Conservation (phyloP, 2,113 vertebrate genomes). For the Apistogramma diplotaenia region DNA sequence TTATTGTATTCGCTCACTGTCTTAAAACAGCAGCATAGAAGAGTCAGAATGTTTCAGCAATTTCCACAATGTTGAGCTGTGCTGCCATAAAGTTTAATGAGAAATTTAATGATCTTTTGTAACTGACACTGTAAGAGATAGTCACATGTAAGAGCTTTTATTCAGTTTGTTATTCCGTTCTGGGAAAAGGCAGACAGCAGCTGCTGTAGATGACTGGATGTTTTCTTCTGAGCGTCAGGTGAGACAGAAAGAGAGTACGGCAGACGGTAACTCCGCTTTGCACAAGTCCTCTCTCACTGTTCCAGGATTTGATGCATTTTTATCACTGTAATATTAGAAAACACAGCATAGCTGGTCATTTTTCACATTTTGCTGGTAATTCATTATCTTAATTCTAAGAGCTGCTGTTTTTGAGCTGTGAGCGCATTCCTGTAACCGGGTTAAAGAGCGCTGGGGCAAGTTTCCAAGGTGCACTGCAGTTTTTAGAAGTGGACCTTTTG, state of each 20-base stretch:
- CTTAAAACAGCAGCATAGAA: neutral
- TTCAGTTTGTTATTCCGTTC: constrained; percentile 28
- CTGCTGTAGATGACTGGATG: neutral
- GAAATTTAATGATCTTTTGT: neutral
- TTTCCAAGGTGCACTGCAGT: neutral
- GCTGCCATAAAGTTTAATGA: neutral
- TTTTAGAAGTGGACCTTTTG: neutral
- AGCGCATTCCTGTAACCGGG: neutral
- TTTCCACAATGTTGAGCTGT: no score
- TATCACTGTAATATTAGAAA: neutral
- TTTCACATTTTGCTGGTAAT: neutral
- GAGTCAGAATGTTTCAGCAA: no score
- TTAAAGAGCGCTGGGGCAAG: neutral
- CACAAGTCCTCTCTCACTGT: neutral
- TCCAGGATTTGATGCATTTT: constrained; percentile 11
- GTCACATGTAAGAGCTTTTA: constrained; percentile 36
- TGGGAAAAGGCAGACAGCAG: constrained; percentile 51
- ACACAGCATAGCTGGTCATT: neutral
- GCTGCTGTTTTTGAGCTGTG: neutral
- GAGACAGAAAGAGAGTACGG: neutral
- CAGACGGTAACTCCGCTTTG: neutral
- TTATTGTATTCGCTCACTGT: neutral
- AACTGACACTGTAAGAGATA: no score
- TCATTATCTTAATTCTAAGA: neutral
- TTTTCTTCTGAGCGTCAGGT: neutral